phyloP scores from a whole-genome alignment of 35 echinoderm and acorn worm species.

The Heliocidaris erythrogramma region DNA sequence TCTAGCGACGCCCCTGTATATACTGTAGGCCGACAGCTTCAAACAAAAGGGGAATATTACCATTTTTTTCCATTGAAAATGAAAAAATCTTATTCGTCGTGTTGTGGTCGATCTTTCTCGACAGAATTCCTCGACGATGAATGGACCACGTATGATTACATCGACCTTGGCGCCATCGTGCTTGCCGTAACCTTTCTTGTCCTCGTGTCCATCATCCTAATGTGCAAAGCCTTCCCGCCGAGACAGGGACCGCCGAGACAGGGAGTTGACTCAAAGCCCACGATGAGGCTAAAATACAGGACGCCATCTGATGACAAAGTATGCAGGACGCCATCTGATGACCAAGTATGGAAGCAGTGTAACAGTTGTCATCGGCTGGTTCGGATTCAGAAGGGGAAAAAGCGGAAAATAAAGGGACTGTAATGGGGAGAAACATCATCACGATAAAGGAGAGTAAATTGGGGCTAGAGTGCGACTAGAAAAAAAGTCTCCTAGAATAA shows the following conservation, averaged over 20 bases:
- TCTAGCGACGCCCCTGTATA: too few species aligned
- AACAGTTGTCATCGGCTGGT: neutral
- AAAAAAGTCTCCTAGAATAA: too few species aligned
- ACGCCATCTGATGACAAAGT: neutral
- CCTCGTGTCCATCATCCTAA: neutral
- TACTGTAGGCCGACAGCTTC: too few species aligned
- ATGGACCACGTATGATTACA: neutral
- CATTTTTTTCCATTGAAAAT: too few species aligned
- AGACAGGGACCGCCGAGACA: neutral
- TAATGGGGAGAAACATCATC: too few species aligned
- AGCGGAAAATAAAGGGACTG: neutral
- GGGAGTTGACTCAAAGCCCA: neutral
- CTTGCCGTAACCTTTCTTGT: neutral
- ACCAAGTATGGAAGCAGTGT: neutral
- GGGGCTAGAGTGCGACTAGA: too few species aligned
- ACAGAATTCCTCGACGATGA: neutral
- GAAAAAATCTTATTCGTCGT: too few species aligned
- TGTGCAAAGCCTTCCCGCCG: neutral
- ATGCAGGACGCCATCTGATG: neutral
- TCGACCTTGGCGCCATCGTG: neutral
- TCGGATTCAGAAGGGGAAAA: neutral
- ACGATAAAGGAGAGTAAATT: too few species aligned
- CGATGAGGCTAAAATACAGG: neutral
- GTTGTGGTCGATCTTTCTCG: too few species aligned
- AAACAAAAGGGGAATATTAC: too few species aligned